Evolutionary conservation across 1,140 invertebrate genomes (phyloP).

Genomic region (Armadillidium nasatum): DNA sequence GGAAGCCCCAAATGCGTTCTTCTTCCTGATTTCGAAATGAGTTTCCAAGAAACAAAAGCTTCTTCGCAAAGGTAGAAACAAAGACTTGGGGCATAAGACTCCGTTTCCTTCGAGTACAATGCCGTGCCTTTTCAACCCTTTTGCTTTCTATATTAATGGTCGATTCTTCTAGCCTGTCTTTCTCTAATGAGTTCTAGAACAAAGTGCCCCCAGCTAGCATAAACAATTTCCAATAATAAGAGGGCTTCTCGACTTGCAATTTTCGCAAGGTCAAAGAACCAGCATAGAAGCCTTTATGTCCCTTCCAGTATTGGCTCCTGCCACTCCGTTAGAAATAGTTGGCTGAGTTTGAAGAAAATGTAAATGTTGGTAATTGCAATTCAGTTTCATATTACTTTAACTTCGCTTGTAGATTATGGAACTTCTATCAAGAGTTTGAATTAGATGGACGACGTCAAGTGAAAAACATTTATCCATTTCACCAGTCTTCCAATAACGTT

Average conservation of each 20-base stretch:
- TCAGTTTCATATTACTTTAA: conserved; percentile 41
- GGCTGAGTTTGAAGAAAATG: conserved; percentile 7
- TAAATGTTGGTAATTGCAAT: conserved; percentile 31
- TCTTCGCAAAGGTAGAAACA: conserved; percentile 18
- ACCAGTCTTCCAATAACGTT: conserved; percentile 42
- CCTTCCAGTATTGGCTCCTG: conserved; percentile 10
- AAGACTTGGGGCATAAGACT: conserved; percentile 26
- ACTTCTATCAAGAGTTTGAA: conserved; percentile 43
- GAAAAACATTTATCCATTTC: conserved; percentile 43
- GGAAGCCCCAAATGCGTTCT: neutral
- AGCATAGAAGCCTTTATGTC: neutral
- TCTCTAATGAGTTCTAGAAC: conserved; percentile 4
- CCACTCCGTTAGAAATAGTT: conserved; percentile 12
- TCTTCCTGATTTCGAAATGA: conserved; percentile 12
- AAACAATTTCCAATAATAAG: conserved; percentile 14
- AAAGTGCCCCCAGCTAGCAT: conserved; percentile 10
- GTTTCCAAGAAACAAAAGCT: conserved; percentile 10
- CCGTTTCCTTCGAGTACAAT: conserved; percentile 22
- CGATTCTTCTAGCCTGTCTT: neutral
- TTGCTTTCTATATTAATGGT: conserved; percentile 6
- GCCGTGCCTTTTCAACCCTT: conserved; percentile 20
- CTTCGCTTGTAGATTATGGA: conserved; percentile 42
- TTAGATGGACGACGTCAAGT: conserved; percentile 42
- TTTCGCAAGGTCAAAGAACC: conserved; percentile 11
- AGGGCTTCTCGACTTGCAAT: conserved; percentile 11